Percentiles rank a stretch among this genome's conserved stretches.
phyloP scores from a whole-genome alignment of 1,140 invertebrate genomes.

The Probaryconus sp. region DNA sequence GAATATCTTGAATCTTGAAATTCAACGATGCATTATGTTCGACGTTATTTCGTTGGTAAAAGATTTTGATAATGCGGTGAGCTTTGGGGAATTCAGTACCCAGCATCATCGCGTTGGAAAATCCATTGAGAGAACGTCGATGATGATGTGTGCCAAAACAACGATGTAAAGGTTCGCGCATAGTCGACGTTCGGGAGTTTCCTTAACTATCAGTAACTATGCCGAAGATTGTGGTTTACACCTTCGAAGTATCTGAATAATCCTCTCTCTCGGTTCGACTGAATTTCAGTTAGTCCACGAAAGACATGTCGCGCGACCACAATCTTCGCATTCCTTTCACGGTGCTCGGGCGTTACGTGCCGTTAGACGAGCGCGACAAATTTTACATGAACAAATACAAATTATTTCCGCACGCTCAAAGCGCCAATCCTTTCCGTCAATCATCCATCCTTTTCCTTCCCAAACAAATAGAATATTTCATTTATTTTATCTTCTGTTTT shows the following conservation, averaged over 20 bases:
- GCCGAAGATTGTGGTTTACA: constrained; percentile 53
- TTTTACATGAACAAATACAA: constrained; percentile 3
- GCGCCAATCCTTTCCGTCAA: no score
- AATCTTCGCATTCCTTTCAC: constrained; percentile 41
- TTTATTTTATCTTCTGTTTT: no score
- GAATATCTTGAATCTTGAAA: no score
- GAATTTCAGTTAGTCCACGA: constrained; percentile 37
- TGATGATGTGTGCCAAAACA: no score
- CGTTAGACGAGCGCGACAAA: constrained; percentile 10
- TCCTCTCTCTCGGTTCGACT: constrained; percentile 31
- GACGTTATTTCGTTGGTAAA: no score
- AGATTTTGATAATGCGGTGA: no score
- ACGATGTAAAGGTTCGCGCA: constrained; percentile 7
- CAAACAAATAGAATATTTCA: no score
- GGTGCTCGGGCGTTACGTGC: constrained; percentile 18
- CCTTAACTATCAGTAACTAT: constrained; percentile 59
- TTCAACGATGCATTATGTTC: no score
- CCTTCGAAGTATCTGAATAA: constrained; percentile 54
- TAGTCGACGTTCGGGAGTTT: constrained; percentile 40
- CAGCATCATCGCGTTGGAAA: no score
- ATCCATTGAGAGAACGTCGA: no score
- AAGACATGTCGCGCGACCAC: constrained; percentile 53
- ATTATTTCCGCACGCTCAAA: background rate
- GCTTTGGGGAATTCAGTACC: no score
- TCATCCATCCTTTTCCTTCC: no score